Evolutionary conservation across 2,113 vertebrate species (phyloP).

Genomic region (Brachyhypopomus occidentalis): DNA sequence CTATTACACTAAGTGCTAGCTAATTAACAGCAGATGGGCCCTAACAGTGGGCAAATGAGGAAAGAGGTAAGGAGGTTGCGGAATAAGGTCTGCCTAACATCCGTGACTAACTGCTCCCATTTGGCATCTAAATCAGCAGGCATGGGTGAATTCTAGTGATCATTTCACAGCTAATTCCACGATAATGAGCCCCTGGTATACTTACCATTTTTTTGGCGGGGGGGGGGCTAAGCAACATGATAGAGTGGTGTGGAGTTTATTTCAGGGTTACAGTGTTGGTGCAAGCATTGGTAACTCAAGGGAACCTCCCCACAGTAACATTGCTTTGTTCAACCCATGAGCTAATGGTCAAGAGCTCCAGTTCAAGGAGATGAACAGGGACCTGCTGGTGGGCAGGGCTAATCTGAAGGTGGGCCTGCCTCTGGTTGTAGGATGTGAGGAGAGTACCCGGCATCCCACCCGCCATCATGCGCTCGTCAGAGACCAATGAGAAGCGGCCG

Average conservation of each 20-base stretch:
- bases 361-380: too few species aligned
- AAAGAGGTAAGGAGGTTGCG: slow-evolving; percentile 19
- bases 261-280: neutral
- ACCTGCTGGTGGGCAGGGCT: too few species aligned
- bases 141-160: slow-evolving; percentile 61
- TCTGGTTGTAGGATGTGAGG: slow-evolving; percentile 81
- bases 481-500: slow-evolving; percentile 92
- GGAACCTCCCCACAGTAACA: too few species aligned
- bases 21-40: slow-evolving; percentile 70
- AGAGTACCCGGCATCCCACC: slow-evolving; percentile 90
- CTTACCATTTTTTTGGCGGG: slow-evolving; percentile 27
- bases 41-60: slow-evolving; percentile 43
- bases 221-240: neutral
- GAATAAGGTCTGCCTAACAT: slow-evolving; percentile 61
- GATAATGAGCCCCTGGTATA: slow-evolving; percentile 53
- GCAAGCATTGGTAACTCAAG: neutral
- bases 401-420: neutral
- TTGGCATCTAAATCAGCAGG: slow-evolving; percentile 52
- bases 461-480: slow-evolving; percentile 86
- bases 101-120: slow-evolving; percentile 75
- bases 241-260: neutral
- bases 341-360: too few species aligned
- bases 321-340: too few species aligned
- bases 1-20: slow-evolving; percentile 57
- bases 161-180: slow-evolving; percentile 71